phyloP scores from a whole-genome alignment of 2,113 vertebrate genomes.

The Engraulis encrasicolus region DNA sequence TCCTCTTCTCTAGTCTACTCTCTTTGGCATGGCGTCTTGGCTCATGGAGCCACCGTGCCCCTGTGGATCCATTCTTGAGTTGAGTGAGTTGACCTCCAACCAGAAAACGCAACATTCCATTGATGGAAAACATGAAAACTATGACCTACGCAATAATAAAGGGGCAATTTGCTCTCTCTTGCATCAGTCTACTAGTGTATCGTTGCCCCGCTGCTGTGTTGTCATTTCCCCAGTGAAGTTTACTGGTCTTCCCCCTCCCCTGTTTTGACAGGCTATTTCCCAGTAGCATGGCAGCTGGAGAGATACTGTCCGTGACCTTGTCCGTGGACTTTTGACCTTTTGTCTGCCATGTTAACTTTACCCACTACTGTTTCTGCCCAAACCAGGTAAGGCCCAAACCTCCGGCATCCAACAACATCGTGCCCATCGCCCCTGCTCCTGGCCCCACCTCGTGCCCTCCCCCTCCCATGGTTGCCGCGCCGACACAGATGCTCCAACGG shows the following conservation, averaged over 20 bases:
- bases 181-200: no score
- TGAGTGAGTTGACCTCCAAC: no score
- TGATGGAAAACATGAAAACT: no score
- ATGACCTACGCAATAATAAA: no score
- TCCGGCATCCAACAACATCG: conserved; percentile 87
- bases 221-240: conserved; percentile 51
- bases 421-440: conserved; percentile 95
- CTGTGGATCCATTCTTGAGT: no score
- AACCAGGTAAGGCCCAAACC: conserved; percentile 95
- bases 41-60: no score
- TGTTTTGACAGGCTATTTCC: conserved; percentile 22
- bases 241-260: conserved; percentile 21
- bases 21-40: no score
- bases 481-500: conserved; percentile 91
- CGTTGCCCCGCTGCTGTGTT: no score
- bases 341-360: no score
- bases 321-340: conserved; percentile 25
- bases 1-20: no score
- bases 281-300: conserved; percentile 38
- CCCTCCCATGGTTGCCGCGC: conserved; percentile 96
- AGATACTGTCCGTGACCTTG: not conserved
- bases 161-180: not conserved
- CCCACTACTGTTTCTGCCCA: not conserved
- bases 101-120: no score
- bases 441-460: conserved; percentile 71